phyloP scores from a whole-genome alignment of 2,888 invertebrate genomes.

The Shargacucullia verbasci region DNA sequence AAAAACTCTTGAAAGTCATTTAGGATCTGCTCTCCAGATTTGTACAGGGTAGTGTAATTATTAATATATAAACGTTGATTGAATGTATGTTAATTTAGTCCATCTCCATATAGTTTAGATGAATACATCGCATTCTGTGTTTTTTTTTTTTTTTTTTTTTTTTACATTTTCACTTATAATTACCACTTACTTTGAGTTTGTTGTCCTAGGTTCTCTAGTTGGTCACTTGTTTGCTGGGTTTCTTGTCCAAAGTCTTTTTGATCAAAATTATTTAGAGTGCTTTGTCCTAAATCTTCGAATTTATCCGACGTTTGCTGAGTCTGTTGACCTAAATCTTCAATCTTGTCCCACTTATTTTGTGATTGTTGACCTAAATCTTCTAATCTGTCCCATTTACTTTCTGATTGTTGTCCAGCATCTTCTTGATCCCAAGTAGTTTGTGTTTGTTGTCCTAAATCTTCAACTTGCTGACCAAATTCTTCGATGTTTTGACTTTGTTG shows the following conservation, averaged over 20 bases:
- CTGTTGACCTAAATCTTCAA: constrained; percentile 62
- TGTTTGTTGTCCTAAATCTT: constrained; percentile 48
- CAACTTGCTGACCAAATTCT: constrained; percentile 57
- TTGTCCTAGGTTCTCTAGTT: constrained; percentile 33
- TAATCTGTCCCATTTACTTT: constrained; percentile 58
- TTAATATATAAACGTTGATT: background rate
- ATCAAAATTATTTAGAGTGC: constrained; percentile 57
- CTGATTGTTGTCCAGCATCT: constrained; percentile 60
- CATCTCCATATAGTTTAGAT: constrained; percentile 10
- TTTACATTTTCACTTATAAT: constrained; percentile 18
- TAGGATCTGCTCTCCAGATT: no score
- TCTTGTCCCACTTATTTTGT: constrained; percentile 57
- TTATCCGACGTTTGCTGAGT: constrained; percentile 56
- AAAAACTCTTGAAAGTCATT: no score
- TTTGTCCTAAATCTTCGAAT: constrained; percentile 49
- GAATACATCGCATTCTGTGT: constrained; percentile 5
- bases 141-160: constrained; percentile 14
- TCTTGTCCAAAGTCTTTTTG: constrained; percentile 55
- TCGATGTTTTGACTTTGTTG: constrained; percentile 56
- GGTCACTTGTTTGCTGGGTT: constrained; percentile 49
- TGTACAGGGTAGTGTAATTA: no score
- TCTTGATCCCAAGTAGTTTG: constrained; percentile 60
- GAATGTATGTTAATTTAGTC: constrained; percentile 18
- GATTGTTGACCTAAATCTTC: constrained; percentile 67
- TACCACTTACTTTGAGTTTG: constrained; percentile 49